Base-by-base conservation (phyloP, 2,797 vertebrate species). In the Apogon talboti region DNA sequence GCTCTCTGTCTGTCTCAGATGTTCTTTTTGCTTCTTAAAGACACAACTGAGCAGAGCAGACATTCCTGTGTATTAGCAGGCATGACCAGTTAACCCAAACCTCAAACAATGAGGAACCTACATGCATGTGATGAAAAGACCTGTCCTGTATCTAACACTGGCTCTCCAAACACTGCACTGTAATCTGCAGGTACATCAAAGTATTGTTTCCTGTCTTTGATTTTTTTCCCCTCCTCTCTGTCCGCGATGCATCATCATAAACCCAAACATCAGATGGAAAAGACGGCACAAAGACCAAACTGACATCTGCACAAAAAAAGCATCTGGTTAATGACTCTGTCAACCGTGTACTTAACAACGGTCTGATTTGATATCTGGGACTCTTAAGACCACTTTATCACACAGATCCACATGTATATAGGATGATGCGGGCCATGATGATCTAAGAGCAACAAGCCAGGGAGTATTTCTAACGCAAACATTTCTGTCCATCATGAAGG, bases 201-300 rank as follows among this genome's bases (percentile, higher is more conserved):
- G 65, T 11, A 18, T 33, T 3, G 7, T 8, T 24, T 54, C 7
- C 37, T 5, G 7, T 51, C 61, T 88, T 84, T 88, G 67, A 88
- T 75, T 82, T 65, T 69, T 81, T 86, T 71, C 89, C 86, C 81
- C 71, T 38, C 62, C 49, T 62, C 50, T 24, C 46, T n/a, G 14
- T 60, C 57, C 44, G 53, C 74, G 74, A 49, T 19, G 44, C 71
- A 60, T 74, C 44, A n/a, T 54, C 57, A 46, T 61, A 67, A 91
- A 91, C 83, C 86, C 81, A 91, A 91, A 91, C 88, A 92, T 9
- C 75, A 89, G 74, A 85, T 86, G 58, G 69, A 15, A 69, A 18
- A 35, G 55, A 82, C n/a, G 41, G 46, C 38, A 82, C 73, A 78
- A 80, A 82, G 79, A 73, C 24, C 33, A 43, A 24, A 38, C 67